A percentile compares a stretch with the other conserved stretches of the same genome.
phyloP scores from a whole-genome alignment of 2,797 vertebrate genomes.

The Syngnathus acus region DNA sequence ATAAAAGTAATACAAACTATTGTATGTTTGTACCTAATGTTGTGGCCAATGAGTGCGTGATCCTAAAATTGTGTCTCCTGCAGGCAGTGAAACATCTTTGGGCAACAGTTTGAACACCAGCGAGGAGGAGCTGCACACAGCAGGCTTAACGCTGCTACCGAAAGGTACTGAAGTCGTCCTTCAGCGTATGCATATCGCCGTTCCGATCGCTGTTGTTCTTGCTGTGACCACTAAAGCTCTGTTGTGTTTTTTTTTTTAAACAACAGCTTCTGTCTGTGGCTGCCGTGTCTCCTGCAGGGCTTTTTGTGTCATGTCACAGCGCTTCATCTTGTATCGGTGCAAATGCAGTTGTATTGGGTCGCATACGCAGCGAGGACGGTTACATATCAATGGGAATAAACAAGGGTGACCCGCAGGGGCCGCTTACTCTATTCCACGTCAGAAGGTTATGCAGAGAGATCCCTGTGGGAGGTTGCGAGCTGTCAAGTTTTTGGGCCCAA shows the following conservation, averaged over 20 bases:
- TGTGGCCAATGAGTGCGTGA: slow-evolving; percentile 23
- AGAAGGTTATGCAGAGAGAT: slow-evolving; percentile 2
- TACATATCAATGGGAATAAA: slow-evolving; percentile 27
- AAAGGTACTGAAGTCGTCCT: slow-evolving; percentile 61
- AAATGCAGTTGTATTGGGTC: slow-evolving; percentile 17
- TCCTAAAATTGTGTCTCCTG: slow-evolving; percentile 27
- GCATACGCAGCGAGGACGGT: slow-evolving; percentile 10
- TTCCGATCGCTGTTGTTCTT: slow-evolving; percentile 50
- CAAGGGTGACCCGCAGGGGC: slow-evolving; percentile 11
- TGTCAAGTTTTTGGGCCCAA: slow-evolving; percentile 18
- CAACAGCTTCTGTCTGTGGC: slow-evolving; percentile 41
- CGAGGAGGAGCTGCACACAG: slow-evolving; percentile 73
- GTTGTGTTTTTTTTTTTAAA: slow-evolving; percentile 52
- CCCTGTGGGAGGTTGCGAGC: slow-evolving; percentile 15
- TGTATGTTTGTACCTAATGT: neutral
- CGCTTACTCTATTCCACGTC: slow-evolving; percentile 8
- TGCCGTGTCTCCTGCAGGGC: slow-evolving; percentile 36
- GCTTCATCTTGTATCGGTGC: slow-evolving; percentile 18
- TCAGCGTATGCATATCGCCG: slow-evolving; percentile 31
- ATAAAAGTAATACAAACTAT: neutral
- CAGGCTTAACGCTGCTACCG: slow-evolving; percentile 51
- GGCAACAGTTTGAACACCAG: slow-evolving; percentile 73
- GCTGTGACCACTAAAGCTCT: slow-evolving; percentile 39
- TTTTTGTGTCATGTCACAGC: slow-evolving; percentile 32
- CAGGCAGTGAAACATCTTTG: slow-evolving; percentile 72